Conservation (phyloP, 53 echinoderm and acorn worm genomes). For the Paracentrotus lividus region DNA sequence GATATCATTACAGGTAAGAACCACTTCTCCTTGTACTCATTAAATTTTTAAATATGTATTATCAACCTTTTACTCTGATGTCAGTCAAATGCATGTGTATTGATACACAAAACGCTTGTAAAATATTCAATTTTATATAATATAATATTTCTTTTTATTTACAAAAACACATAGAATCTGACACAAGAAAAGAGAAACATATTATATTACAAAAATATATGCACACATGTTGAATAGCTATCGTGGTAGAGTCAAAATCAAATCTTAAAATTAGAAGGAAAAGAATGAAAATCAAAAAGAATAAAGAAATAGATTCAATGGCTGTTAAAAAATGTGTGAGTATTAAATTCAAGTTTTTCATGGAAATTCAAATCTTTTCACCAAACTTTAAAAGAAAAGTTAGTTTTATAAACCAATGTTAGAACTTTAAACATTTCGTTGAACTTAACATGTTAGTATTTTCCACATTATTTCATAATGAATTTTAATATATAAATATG, state of each 20-base stretch:
- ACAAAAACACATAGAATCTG: conserved; percentile 63
- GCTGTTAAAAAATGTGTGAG: not conserved
- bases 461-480: not conserved
- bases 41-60: not conserved
- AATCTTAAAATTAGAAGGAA: not conserved
- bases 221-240: conserved; percentile 12
- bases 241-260: not conserved
- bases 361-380: conserved; percentile 14
- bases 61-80: not conserved
- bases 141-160: conserved; percentile 69
- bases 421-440: not conserved
- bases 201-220: conserved; percentile 69
- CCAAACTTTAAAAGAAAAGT: not conserved
- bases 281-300: too few relatives aligned
- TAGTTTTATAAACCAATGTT: not conserved
- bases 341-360: not conserved
- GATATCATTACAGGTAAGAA: conserved; percentile 30
- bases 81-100: not conserved
- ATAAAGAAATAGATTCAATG: not conserved
- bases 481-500: not conserved
- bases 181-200: conserved; percentile 35
- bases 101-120: not conserved
- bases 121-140: conserved; percentile 25
- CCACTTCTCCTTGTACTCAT: not conserved
- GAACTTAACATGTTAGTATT: not conserved